Evolutionary conservation across 2,888 invertebrate species (phyloP).

Genomic region (Toxonevra muliebris): DNA sequence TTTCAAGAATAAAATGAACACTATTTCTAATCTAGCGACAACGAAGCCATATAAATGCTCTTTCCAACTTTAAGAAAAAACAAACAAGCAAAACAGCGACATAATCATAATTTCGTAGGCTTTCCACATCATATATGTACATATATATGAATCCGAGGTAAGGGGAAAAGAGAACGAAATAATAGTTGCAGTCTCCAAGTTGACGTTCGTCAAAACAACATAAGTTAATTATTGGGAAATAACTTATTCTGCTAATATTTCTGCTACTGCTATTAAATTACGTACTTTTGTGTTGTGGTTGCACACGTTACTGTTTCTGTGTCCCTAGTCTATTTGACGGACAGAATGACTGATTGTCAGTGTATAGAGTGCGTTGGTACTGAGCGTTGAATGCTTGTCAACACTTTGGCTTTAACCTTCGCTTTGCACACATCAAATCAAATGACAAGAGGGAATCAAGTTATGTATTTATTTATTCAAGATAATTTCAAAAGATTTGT

Average conservation of each 20-base stretch:
- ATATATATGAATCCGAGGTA: background rate
- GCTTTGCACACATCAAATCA: background rate
- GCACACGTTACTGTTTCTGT: slow-evolving; percentile 41
- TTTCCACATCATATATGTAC: background rate
- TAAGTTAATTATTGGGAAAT: slow-evolving; percentile 56
- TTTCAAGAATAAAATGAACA: slow-evolving; percentile 15
- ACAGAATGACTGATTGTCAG: background rate
- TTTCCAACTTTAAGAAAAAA: background rate
- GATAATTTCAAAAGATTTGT: background rate
- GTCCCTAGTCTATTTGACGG: background rate
- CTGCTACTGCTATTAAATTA: slow-evolving; percentile 18
- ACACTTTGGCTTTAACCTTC: background rate
- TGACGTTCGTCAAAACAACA: slow-evolving; percentile 13
- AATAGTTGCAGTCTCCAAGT: background rate
- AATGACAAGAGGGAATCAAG: background rate
- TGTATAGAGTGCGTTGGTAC: background rate
- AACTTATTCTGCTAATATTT: slow-evolving; percentile 37
- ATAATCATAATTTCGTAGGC: too few relatives aligned
- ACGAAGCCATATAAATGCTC: slow-evolving; percentile 16
- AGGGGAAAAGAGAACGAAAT: background rate
- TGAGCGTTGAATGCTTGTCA: background rate
- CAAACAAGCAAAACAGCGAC: too few relatives aligned
- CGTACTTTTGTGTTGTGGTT: slow-evolving; percentile 38
- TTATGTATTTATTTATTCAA: background rate
- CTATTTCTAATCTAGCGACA: slow-evolving; percentile 2